Conservation (phyloP, 2,888 invertebrate species). For the Polydrusus tereticollis region DNA sequence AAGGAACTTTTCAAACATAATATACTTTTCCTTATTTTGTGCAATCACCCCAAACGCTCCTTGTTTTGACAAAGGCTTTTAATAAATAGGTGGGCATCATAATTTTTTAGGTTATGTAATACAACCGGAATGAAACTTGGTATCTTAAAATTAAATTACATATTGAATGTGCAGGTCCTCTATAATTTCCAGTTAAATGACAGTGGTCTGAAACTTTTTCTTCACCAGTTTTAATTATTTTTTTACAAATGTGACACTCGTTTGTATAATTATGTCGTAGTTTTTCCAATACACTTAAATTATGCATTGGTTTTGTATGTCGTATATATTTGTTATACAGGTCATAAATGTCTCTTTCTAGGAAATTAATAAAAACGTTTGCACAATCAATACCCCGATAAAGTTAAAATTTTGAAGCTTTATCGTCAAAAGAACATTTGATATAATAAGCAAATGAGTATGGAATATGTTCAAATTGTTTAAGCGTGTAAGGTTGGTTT, state of each 20-base stretch:
- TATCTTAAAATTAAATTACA: neutral
- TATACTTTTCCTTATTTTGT: neutral
- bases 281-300: neutral
- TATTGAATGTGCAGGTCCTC: neutral
- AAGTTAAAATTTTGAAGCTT: constrained; percentile 9
- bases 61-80: neutral
- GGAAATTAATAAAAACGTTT: neutral
- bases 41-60: neutral
- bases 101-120: neutral
- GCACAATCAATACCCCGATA: neutral
- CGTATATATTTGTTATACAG: neutral
- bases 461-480: neutral
- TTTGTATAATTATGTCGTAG: neutral
- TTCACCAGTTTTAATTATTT: neutral
- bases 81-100: constrained; percentile 20
- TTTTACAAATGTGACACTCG: neutral
- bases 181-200: neutral
- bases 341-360: neutral
- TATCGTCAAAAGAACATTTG: constrained; percentile 28
- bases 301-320: neutral
- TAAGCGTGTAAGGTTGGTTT: constrained; percentile 28
- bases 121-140: neutral
- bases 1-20: neutral
- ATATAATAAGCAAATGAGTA: constrained; percentile 30
- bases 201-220: neutral